Evolutionary conservation across 2,797 vertebrate genomes (phyloP).

Genomic region (Jordanella pulchra): DNA sequence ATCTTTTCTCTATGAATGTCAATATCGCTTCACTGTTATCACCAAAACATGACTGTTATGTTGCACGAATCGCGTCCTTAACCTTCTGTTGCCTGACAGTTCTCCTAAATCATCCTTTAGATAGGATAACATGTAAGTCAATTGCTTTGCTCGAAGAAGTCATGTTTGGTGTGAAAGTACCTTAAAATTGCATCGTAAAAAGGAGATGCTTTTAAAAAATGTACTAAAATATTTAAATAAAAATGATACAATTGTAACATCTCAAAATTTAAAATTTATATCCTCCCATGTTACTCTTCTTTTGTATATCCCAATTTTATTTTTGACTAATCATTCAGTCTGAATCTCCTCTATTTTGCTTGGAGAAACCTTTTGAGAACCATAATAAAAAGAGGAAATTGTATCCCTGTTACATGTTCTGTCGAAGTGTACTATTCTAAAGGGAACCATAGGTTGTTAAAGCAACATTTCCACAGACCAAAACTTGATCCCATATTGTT

Average conservation of each 20-base stretch:
- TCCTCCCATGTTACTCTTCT: not conserved
- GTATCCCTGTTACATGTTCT: slow-evolving; percentile 1
- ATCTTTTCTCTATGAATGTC: too few relatives aligned
- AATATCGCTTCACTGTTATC: too few relatives aligned
- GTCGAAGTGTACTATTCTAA: not conserved
- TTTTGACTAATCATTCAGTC: not conserved
- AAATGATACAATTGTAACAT: not conserved
- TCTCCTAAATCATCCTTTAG: too few relatives aligned
- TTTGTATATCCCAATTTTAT: not conserved
- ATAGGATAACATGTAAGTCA: too few relatives aligned
- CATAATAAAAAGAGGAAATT: not conserved
- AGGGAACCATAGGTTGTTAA: slow-evolving; percentile 27
- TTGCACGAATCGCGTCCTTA: too few relatives aligned
- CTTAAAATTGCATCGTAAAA: not conserved
- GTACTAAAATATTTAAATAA: not conserved
- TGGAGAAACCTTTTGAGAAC: not conserved
- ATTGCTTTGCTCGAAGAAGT: too few relatives aligned
- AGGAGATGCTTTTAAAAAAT: too few relatives aligned
- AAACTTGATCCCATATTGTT: slow-evolving; percentile 57
- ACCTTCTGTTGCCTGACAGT: too few relatives aligned
- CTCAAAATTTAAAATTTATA: not conserved
- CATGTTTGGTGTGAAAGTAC: too few relatives aligned
- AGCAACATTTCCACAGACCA: slow-evolving; percentile 29
- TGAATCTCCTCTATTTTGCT: not conserved
- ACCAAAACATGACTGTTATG: too few relatives aligned